These are phyloP conservation scores for Zophobas morio DNA, from an alignment of 1,140 invertebrate species.

Conservation along the genomic window DNA sequence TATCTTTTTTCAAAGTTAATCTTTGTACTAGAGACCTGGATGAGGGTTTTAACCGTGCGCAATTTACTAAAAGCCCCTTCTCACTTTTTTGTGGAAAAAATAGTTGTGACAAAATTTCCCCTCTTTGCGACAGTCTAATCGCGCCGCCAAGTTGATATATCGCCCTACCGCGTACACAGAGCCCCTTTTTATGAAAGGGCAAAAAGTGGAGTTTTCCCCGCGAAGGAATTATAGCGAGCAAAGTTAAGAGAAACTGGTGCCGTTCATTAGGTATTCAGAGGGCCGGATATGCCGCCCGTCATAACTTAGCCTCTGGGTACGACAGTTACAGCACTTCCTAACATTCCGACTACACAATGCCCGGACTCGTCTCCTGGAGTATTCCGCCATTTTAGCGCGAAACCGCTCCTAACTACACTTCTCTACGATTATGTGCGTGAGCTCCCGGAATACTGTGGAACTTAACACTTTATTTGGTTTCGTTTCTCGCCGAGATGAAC, in stretches of 20 bases:
- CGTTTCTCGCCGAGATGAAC: background rate
- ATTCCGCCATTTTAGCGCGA: constrained; percentile 40
- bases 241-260: constrained; percentile 26
- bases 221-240: background rate
- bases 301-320: constrained; percentile 51
- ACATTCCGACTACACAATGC: constrained; percentile 44
- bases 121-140: no score
- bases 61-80: no score
- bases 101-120: no score
- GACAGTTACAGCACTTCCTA: constrained; percentile 45
- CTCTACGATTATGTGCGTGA: constrained; percentile 38
- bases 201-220: background rate
- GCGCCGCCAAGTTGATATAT: no score
- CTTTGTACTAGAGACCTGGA: no score
- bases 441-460: constrained; percentile 27
- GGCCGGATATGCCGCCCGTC: constrained; percentile 44
- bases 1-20: no score
- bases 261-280: constrained; percentile 52
- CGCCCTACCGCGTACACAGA: background rate
- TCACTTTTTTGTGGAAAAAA: no score
- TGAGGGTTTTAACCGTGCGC: no score
- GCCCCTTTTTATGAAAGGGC: background rate
- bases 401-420: constrained; percentile 33
- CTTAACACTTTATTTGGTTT: constrained; percentile 40
- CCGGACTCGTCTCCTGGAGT: constrained; percentile 33